Percentiles rank a stretch among this genome's conserved stretches.
Evolutionary conservation across 2,113 vertebrate genomes (phyloP).

Genomic region (Pagrus major): DNA sequence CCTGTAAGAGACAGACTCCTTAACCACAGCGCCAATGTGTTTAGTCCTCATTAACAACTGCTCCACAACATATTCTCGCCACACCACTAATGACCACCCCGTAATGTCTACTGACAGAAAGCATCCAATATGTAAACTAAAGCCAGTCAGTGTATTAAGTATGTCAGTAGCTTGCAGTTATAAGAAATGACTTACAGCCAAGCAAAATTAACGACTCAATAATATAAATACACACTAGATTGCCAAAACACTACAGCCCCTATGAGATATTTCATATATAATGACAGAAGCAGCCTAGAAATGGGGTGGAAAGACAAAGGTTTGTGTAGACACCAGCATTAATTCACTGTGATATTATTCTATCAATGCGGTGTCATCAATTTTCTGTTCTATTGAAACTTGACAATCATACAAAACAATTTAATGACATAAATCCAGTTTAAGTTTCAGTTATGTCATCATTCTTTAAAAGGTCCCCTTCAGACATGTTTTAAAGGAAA

Average conservation of each 20-base stretch:
- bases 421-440: not conserved
- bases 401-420: not conserved
- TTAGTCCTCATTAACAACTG: slow-evolving; percentile 24
- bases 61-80: slow-evolving; percentile 2
- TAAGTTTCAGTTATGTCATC: not conserved
- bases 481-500: too few species aligned
- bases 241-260: not conserved
- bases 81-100: slow-evolving; percentile 11
- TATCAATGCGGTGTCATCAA: not conserved
- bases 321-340: slow-evolving; percentile 18
- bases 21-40: not conserved
- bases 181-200: not conserved
- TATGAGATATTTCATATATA: slow-evolving; percentile 26
- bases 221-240: not conserved
- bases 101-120: not conserved
- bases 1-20: slow-evolving; percentile 2
- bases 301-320: not conserved
- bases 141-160: not conserved
- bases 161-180: not conserved
- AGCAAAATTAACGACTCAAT: slow-evolving; percentile 7
- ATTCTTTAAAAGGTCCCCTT: not conserved
- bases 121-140: not conserved
- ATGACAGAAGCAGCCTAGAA: not conserved
- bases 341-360: not conserved
- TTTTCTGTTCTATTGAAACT: slow-evolving; percentile 21